A percentile compares a stretch with the other conserved stretches of the same genome.
Conservation (phyloP, 2,888 invertebrate species). For the Andricus curvator region DNA sequence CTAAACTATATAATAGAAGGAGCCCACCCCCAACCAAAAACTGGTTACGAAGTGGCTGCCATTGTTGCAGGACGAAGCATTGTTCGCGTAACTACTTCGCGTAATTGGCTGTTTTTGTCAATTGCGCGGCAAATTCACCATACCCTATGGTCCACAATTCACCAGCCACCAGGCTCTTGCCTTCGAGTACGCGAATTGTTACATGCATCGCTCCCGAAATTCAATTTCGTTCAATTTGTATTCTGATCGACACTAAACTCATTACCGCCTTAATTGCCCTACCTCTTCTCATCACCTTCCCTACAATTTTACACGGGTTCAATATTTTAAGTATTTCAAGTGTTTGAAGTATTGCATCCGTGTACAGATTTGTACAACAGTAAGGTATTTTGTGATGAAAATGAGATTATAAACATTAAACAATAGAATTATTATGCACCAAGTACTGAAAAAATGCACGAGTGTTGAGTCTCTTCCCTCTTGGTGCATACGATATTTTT, state of each 20-base stretch:
- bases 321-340: background rate
- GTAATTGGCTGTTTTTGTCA: slow-evolving; percentile 70
- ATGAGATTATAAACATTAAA: no score
- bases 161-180: slow-evolving; percentile 4
- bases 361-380: no score
- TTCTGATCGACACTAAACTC: background rate
- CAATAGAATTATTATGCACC: no score
- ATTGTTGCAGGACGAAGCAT: slow-evolving; percentile 60
- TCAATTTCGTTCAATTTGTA: background rate
- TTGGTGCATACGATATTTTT: no score
- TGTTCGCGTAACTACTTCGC: slow-evolving; percentile 66
- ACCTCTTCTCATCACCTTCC: background rate
- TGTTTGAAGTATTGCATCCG: no score
- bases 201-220: background rate
- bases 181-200: background rate
- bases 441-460: no score
- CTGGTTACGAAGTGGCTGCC: slow-evolving; percentile 50
- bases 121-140: slow-evolving; percentile 61
- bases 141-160: slow-evolving; percentile 46
- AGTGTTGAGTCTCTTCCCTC: no score
- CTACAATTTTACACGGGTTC: background rate
- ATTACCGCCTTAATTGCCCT: background rate
- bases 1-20: slow-evolving; percentile 22
- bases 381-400: no score
- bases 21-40: slow-evolving; percentile 50